A percentile compares a stretch with the other conserved stretches of the same genome.
These are phyloP conservation scores for Trichonephila clavipes DNA, from an alignment of 1,140 invertebrate genomes.

Conservation along the genomic window DNA sequence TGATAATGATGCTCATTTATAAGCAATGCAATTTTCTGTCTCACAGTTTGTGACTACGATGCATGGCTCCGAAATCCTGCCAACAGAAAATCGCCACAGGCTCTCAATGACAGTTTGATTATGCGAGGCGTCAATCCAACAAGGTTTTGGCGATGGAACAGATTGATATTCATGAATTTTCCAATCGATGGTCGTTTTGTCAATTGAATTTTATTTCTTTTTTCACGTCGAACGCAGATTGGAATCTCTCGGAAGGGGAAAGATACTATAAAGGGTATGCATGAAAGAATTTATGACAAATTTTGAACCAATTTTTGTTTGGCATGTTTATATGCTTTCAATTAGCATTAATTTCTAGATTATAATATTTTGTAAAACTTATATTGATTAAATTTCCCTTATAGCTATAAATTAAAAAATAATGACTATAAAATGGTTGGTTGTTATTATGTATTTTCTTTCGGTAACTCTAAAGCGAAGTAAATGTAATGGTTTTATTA, in stretches of 20 bases:
- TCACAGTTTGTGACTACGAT: not conserved
- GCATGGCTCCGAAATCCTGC: not conserved
- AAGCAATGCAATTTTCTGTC: slow-evolving; percentile 49
- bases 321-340: no score
- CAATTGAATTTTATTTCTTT: slow-evolving; percentile 52
- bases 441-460: no score
- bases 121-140: slow-evolving; percentile 50
- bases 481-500: no score
- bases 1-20: slow-evolving; percentile 51
- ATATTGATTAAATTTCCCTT: no score
- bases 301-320: no score
- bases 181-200: slow-evolving; percentile 47
- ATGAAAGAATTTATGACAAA: no score
- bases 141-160: not conserved
- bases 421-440: no score
- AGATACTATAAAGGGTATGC: not conserved
- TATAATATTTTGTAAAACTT: no score
- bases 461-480: no score
- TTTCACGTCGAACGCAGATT: not conserved
- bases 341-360: no score
- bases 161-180: slow-evolving; percentile 66
- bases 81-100: not conserved
- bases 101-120: slow-evolving; percentile 52
- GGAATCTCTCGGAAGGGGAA: not conserved
- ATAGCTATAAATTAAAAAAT: no score